Base-by-base conservation (phyloP, 2,797 vertebrate genomes). In the Catharus ustulatus region DNA sequence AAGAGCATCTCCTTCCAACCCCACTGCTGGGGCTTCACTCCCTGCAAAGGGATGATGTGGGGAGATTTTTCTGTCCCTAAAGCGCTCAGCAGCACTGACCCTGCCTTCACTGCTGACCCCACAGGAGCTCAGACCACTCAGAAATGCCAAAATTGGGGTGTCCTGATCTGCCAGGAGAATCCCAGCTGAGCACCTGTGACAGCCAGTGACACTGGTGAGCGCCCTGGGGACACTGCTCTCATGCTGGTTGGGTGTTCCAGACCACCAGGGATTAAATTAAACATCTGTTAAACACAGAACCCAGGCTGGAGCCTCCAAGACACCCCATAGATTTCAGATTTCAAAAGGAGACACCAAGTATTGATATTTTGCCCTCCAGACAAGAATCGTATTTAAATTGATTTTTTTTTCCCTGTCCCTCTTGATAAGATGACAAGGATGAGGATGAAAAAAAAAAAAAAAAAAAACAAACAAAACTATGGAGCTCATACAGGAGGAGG, bases 361-460 rank as follows among this genome's bases (percentile, higher is more conserved):
- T 46, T 66, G 89, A 77, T 67, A 72, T 93, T 85, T 85, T 42
- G 40, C 62, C 40, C 51, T 91, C 36, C 66, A 87, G 81, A 77
- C 43, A 84, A 51, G 48, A 88, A 95, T 23, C 43, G 23, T 76
- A 73, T 94, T 93, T 80, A 52, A 85, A 92, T 86, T 32, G 84
- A 93, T 73, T 73, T 79, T 58, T 71, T 27, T 45, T 16, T 15
- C 17, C 61, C 23, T 1, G 2, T 55, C 5, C 6, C 9, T 54
- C 20, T 45, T 64, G 68, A 88, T 46, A 52, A 71, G 16, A 29
- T 59, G 43, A 75, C 43, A 23, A 4, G 19, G 46, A 38, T 66
- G 46, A 85, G 36, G 55, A 61, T 52, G 48, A 8, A 34, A 59
- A 66, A 52, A 52, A 20, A 29, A 52, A 20, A 29, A 49, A 38